phyloP scores from a whole-genome alignment of 2,113 vertebrate species.

The Datnioides undecimradiatus region DNA sequence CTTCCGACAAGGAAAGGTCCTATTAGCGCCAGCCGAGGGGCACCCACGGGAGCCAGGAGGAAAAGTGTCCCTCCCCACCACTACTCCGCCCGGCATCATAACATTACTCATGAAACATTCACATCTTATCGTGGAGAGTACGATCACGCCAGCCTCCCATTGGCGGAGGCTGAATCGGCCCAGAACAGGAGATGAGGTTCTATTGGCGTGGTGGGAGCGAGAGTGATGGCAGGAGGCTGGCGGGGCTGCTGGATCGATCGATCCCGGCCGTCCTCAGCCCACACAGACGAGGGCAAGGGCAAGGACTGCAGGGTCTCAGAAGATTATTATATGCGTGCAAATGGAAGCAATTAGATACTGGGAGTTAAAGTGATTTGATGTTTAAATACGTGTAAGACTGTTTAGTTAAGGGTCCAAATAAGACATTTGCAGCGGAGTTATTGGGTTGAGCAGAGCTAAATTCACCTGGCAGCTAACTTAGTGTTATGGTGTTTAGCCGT shows the following conservation, averaged over 20 bases:
- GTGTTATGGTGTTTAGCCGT: too few species aligned
- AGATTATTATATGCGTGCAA: neutral
- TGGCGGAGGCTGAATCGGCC: conserved; percentile 81
- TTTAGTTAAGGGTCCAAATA: neutral
- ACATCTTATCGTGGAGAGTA: conserved; percentile 72
- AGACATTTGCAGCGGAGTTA: neutral
- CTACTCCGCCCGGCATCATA: conserved; percentile 54
- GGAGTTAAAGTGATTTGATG: neutral
- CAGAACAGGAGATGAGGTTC: conserved; percentile 78
- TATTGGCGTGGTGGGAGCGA: conserved; percentile 73
- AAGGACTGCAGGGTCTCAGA: conserved; percentile 31
- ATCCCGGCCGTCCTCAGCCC: conserved; percentile 63
- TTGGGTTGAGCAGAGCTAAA: neutral
- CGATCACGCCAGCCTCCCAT: conserved; percentile 72
- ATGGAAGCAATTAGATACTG: neutral
- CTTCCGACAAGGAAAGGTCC: conserved; percentile 69
- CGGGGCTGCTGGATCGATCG: conserved; percentile 67
- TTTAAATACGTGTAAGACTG: neutral
- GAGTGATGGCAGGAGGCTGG: conserved; percentile 57
- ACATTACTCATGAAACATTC: conserved; percentile 85
- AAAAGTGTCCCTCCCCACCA: conserved; percentile 58
- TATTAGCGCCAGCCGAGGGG: conserved; percentile 75
- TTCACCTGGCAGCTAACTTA: neutral
- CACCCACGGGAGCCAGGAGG: conserved; percentile 71
- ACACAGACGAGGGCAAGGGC: conserved; percentile 61